Evolutionary conservation across 1,140 invertebrate species (phyloP).

Genomic region (Leucophenga varia): DNA sequence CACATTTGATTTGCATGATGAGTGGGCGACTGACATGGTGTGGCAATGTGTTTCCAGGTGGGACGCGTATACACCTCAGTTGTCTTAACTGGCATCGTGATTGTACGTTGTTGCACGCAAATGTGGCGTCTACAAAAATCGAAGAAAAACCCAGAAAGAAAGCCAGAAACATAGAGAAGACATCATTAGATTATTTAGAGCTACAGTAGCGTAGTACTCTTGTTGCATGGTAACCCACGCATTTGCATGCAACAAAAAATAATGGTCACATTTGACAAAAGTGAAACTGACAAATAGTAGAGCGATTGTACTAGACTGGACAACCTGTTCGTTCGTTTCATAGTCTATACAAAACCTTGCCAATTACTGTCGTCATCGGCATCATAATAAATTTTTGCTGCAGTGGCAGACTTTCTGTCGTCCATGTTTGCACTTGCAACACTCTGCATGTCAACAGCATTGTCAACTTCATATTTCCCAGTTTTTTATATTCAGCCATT

Average conservation of each 20-base stretch:
- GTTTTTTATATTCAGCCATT: no score
- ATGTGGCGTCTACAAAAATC: conserved; percentile 59
- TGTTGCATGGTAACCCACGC: no score
- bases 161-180: conserved; percentile 8
- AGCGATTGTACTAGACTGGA: no score
- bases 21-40: conserved; percentile 58
- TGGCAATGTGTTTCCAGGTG: conserved; percentile 59
- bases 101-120: conserved; percentile 57
- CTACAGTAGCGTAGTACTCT: no score
- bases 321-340: neutral
- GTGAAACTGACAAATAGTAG: conserved; percentile 39
- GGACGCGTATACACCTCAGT: conserved; percentile 57
- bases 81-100: conserved; percentile 58
- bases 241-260: no score
- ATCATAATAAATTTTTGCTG: conserved; percentile 35
- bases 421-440: conserved; percentile 5
- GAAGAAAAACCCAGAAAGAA: neutral
- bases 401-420: neutral
- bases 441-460: conserved; percentile 12
- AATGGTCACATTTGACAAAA: no score
- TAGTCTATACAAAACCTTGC: no score
- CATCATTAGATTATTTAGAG: conserved; percentile 15
- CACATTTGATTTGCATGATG: conserved; percentile 58
- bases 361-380: conserved; percentile 52
- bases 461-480: no score